Base-by-base conservation (phyloP, 2,113 vertebrate species). In the Candoia aspera region DNA sequence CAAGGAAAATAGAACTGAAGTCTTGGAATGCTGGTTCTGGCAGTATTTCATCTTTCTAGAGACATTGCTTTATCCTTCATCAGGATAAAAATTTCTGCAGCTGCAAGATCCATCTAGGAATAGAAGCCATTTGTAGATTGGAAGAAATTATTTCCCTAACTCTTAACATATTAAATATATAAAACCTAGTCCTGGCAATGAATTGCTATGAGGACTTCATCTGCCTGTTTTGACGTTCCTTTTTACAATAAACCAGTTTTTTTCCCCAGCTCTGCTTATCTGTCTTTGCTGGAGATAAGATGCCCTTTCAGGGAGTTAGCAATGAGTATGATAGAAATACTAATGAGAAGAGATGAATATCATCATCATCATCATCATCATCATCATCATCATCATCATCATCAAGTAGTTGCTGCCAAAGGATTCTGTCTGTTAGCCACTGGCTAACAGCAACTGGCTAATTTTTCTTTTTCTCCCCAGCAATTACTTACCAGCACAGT, bases 251-350 rank as follows among this genome's bases (percentile, higher is more conserved):
- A 49, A 49, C 49, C 49, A 49, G 49, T 49, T 49, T 49, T 49
- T 49, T 49, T 49, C 49, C 49, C 49, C 49, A 88, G 4, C 58
- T 86, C 42, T 37, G 21, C 86, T 92, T 85, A 84, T 24, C 79
- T 92, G 90, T 89, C 87, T 90, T 90, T 94, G 87, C 62, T 86
- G 86, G 1, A 92, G 46, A 42, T 91, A 90, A 92, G 60, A 79
- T 90, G 55, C 37, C 85, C 93, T 95, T 90, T 62, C 57, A 73
- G 54, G 21, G 26, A 93, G 0, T 46, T 84, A 93, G 53, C 29
- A 89, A 42, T 79, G 86, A 17, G 8, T 68, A 94, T 88, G 68
- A 90, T n/a, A 46, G 59, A 95, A 95, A 93, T 64, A 91, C 91
- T 55, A 29, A 13, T 79, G 91, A 64, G 6, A 93, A 49, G 54